Conservation (phyloP, 1,140 invertebrate species). For the Colletes latitarsis region DNA sequence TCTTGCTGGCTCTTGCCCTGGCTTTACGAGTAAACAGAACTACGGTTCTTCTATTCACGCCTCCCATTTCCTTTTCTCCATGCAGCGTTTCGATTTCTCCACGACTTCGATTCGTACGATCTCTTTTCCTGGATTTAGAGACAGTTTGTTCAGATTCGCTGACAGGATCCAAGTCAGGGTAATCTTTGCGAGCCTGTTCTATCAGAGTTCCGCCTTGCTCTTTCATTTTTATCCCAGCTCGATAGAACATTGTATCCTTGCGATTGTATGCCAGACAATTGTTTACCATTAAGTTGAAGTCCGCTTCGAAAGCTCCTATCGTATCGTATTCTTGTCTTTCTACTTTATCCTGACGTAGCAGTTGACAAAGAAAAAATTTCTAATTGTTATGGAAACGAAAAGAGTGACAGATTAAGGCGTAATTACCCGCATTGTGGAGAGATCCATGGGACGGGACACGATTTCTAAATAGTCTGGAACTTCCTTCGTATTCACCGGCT, state of each 20-base stretch:
- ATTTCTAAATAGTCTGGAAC: conserved; percentile 96
- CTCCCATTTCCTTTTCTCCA: conserved; percentile 74
- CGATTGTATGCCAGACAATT: conserved; percentile 98
- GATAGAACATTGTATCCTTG: conserved; percentile 94
- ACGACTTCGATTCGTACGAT: conserved; percentile 72
- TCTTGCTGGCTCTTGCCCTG: conserved; percentile 80
- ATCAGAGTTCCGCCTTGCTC: conserved; percentile 91
- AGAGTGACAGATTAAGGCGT: too few relatives aligned
- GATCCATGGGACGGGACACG: conserved; percentile 97
- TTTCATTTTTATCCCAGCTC: conserved; percentile 92
- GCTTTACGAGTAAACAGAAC: conserved; percentile 91
- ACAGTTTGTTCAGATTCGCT: conserved; percentile 53
- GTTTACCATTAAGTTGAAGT: conserved; percentile 96
- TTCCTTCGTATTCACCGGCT: conserved; percentile 95
- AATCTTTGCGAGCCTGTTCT: conserved; percentile 86
- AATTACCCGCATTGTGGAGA: conserved; percentile 92
- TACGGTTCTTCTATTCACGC: conserved; percentile 91
- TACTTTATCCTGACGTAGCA: conserved; percentile 83
- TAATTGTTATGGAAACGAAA: conserved; percentile 10
- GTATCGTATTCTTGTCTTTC: conserved; percentile 89
- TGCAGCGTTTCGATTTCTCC: conserved; percentile 69
- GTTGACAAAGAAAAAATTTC: neutral
- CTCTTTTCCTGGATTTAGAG: conserved; percentile 70
- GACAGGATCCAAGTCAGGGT: conserved; percentile 84
- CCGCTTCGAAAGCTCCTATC: conserved; percentile 90